Evolutionary conservation across 2,113 vertebrate species (phyloP).

Genomic region (Psettodes erumei): DNA sequence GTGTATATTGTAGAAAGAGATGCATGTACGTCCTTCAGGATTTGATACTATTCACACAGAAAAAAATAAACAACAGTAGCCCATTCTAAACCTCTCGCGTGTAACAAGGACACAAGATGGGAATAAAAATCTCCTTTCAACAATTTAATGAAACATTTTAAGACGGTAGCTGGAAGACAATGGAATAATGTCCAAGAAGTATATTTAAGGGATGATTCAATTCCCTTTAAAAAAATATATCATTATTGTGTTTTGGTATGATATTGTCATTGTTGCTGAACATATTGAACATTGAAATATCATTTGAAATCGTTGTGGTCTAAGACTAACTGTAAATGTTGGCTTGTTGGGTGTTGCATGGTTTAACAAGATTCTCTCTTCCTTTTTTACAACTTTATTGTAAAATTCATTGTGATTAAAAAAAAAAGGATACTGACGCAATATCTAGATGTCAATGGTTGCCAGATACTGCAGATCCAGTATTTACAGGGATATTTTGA

Average conservation of each 20-base stretch:
- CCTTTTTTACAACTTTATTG: conserved; percentile 68
- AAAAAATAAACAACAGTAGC: conserved; percentile 24
- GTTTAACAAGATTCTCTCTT: conserved; percentile 71
- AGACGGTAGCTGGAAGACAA: conserved; percentile 23
- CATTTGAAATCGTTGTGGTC: conserved; percentile 64
- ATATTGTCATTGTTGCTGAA: conserved; percentile 73
- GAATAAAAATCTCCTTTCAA: conserved; percentile 48
- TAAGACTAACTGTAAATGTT: conserved; percentile 74
- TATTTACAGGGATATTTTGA: conserved; percentile 58
- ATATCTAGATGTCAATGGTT: conserved; percentile 52
- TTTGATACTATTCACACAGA: conserved; percentile 60
- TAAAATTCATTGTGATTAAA: conserved; percentile 68
- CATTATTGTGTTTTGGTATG: conserved; percentile 71
- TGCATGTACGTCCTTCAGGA: conserved; percentile 71
- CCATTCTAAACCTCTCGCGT: conserved; percentile 42
- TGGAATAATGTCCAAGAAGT: conserved; percentile 29
- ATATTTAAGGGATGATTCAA: conserved; percentile 25
- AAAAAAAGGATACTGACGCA: conserved; percentile 45
- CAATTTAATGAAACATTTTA: conserved; percentile 16
- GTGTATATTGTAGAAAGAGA: conserved; percentile 73
- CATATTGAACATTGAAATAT: conserved; percentile 67
- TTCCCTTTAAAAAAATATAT: conserved; percentile 29
- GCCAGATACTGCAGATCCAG: conserved; percentile 48
- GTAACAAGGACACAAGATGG: conserved; percentile 38
- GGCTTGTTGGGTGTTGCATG: conserved; percentile 83